Evolutionary conservation across 2,888 invertebrate genomes (phyloP), one percentile per base, ranked within the genome.

Genomic region (Chalcis sispes): DNA sequence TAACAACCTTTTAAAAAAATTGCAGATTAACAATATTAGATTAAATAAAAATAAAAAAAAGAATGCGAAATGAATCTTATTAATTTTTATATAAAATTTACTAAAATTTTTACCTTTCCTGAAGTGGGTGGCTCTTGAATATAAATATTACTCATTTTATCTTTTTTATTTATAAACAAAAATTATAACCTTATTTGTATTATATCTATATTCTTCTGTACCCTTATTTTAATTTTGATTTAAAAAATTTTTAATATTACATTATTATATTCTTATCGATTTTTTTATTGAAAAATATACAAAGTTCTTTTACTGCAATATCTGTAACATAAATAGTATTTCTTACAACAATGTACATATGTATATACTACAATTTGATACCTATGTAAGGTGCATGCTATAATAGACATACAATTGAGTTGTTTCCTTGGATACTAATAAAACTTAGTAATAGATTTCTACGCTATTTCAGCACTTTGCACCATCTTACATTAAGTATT

Each of bases 51-150:
- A 52, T 62, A 36, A 1, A 7, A 62, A 66, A 52, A 67, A 40
- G 1, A 10, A 36, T 65, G 50, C 27, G 18, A 25, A 36, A 15
- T n/a, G 62, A 77, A 67, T 29, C 72, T 54, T 13, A 52, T 52
- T 25, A 5, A 59, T 52, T 54, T 66, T 8, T 20, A 64, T 20
- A 52, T 1, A 18, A 10, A 54, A 27, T 66, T 18, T 46, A 46
- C 3, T 5, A 32, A 32, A 32, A 32, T 32, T 69, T 81, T 82
- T 92, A 97, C 98, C 92, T 99, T 98, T 83, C 98, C 99, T 58
- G 94, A 92, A 0, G 98, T 96, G 10, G 97, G 96, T 13, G 99
- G 99, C 90, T 99, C 99, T 88, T 97, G 96, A 84, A 99, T 97
- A 86, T 99, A 99, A 88, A 98, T 96, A 84, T 95, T 98, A 92